Evolutionary conservation across 1,140 invertebrate species (phyloP).

Genomic region (Watersipora subatra): DNA sequence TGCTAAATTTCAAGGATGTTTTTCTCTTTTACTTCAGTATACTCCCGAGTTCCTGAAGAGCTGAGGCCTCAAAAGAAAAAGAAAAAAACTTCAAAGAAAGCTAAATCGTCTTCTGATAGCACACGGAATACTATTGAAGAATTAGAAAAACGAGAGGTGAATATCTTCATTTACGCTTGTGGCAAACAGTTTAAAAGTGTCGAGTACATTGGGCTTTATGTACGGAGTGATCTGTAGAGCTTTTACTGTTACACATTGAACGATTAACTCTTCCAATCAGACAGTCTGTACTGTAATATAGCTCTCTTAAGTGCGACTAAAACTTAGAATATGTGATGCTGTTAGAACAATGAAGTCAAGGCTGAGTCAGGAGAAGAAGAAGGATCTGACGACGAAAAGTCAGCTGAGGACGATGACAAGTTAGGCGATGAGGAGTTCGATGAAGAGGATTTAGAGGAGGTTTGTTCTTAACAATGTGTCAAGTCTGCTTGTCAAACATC

Average conservation of each 20-base stretch:
- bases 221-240: too few relatives aligned
- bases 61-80: not conserved
- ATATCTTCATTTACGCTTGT: too few relatives aligned
- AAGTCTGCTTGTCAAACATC: too few relatives aligned
- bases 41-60: not conserved
- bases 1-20: too few relatives aligned
- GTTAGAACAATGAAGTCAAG: not conserved
- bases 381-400: not conserved
- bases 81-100: not conserved
- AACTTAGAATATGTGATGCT: too few relatives aligned
- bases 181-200: too few relatives aligned
- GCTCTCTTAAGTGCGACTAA: too few relatives aligned
- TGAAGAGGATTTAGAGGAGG: not conserved
- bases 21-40: not conserved
- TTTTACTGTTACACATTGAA: too few relatives aligned
- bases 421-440: not conserved
- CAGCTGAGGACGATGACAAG: not conserved
- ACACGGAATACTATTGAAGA: not conserved
- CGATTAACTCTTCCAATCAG: too few relatives aligned
- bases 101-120: not conserved
- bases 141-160: not conserved
- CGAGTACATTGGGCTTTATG: too few relatives aligned
- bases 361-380: not conserved
- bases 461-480: too few relatives aligned
- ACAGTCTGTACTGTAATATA: too few relatives aligned